phyloP scores from a whole-genome alignment of 2,113 vertebrate genomes.

The Melanocharis versteri region DNA sequence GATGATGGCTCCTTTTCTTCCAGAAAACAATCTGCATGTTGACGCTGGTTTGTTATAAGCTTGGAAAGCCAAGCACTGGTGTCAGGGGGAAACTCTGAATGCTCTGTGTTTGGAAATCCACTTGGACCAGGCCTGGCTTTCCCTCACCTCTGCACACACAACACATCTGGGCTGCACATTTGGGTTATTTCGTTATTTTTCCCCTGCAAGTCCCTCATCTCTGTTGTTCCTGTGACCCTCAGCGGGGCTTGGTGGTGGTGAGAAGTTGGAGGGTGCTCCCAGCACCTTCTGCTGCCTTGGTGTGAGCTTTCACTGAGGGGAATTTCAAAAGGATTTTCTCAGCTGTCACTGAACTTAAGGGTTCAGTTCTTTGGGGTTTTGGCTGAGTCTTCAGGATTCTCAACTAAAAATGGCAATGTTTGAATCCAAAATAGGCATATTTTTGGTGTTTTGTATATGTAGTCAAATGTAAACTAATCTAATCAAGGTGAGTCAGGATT shows the following conservation, averaged over 20 bases:
- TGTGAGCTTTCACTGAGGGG: background rate
- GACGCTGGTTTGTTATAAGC: background rate
- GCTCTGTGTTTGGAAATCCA: background rate
- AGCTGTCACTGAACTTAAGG: background rate
- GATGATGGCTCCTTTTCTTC: background rate
- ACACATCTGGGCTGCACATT: background rate
- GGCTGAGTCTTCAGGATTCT: background rate
- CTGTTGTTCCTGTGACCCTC: background rate
- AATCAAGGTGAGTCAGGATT: background rate
- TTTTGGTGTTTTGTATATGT: background rate
- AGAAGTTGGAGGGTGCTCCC: background rate
- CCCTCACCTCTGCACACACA: background rate
- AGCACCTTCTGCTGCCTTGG: background rate
- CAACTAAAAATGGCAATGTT: background rate
- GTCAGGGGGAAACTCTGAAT: background rate
- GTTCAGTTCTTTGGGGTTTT: background rate
- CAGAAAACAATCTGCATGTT: background rate
- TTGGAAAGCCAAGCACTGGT: background rate
- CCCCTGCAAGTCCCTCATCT: background rate
- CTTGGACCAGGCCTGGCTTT: background rate
- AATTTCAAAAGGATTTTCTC: background rate
- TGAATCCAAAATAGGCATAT: background rate
- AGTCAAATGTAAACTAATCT: background rate
- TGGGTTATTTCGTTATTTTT: background rate
- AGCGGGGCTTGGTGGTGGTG: background rate